Base-by-base conservation (phyloP, 2,888 invertebrate genomes). In the Sericinus montela region DNA sequence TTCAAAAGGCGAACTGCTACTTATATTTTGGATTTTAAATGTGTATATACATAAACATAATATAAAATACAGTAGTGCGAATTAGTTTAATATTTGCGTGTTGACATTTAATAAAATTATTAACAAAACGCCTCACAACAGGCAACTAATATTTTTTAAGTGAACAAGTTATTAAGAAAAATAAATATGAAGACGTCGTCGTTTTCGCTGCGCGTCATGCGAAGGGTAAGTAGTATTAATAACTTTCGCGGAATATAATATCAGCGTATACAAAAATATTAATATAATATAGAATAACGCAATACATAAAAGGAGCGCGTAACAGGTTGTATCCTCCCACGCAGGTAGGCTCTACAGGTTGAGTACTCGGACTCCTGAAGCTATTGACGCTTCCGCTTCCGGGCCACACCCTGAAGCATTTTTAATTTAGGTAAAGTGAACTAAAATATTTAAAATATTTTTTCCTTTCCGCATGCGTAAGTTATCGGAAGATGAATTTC, bases 141-240 rank as follows among this genome's bases (percentile, higher is more conserved):
- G 9, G 16, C 30, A 14, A 23, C 7, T 19, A 41, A 25, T 28
- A 40, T 41, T 36, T 45, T 25, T 36, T 36, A 35, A 57, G 65
- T 66, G 72, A 58, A 67, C 53, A 55, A 55, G 50, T 35, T 55
- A 63, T 52, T 53, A 54, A 57, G 57, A 45, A 57, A 75, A 73
- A 78, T 80, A 80, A 92, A 90, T 69, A 94, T 94, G 94, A 94
- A 94, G 91, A 93, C 94, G 34, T 93, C 94, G 42, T 94, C 94
- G 69, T 94, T 94, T 74, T 94, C 94, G 14, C 90, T 94, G 44
- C 92, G 94, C 60, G 94, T 94, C 65, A 94, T 94, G 94, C 90
- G 94, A 85, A 91, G 94, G 93, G 94, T 94, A 75, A 92, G 94
- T 90, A 14, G 28, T 44, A 45, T 38, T 19, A 36, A n/a, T n/a